Percentiles rank a stretch among this genome's conserved stretches.
Evolutionary conservation across 2,797 vertebrate species (phyloP).

Genomic region (Tokudaia muenninki): DNA sequence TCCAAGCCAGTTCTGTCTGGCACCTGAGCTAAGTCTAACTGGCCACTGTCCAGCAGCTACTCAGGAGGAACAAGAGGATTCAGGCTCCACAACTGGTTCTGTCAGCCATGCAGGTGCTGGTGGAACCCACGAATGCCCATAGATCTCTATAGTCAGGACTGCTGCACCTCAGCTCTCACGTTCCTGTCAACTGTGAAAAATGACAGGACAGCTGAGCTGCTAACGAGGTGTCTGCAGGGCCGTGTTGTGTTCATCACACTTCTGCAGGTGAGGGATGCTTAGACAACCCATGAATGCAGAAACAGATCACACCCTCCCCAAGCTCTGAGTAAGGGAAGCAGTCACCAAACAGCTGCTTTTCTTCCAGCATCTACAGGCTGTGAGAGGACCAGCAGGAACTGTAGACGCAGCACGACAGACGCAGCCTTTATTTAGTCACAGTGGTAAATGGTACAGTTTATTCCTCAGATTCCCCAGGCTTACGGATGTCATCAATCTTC

Average conservation of each 20-base stretch:
- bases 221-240: neutral
- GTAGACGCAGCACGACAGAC: slow-evolving; percentile 79
- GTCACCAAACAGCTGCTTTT: slow-evolving; percentile 86
- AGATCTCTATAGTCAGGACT: neutral
- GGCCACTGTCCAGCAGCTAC: neutral
- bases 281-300: slow-evolving; percentile 47
- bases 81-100: neutral
- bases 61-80: neutral
- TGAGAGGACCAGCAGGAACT: slow-evolving; percentile 91
- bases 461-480: slow-evolving; percentile 96
- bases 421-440: slow-evolving; percentile 75
- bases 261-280: neutral
- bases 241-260: neutral
- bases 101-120: neutral
- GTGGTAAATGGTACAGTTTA: slow-evolving; percentile 82
- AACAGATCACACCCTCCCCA: neutral
- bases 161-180: no score
- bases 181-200: neutral
- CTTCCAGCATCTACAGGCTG: slow-evolving; percentile 89
- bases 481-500: slow-evolving; percentile 98
- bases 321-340: slow-evolving; percentile 61
- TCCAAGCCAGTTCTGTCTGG: neutral
- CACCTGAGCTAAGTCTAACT: neutral
- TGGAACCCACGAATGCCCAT: neutral
- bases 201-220: neutral